A percentile compares a stretch with the other conserved stretches of the same genome.
Evolutionary conservation across 1,140 invertebrate species (phyloP).

Genomic region (Conus ventricosus): DNA sequence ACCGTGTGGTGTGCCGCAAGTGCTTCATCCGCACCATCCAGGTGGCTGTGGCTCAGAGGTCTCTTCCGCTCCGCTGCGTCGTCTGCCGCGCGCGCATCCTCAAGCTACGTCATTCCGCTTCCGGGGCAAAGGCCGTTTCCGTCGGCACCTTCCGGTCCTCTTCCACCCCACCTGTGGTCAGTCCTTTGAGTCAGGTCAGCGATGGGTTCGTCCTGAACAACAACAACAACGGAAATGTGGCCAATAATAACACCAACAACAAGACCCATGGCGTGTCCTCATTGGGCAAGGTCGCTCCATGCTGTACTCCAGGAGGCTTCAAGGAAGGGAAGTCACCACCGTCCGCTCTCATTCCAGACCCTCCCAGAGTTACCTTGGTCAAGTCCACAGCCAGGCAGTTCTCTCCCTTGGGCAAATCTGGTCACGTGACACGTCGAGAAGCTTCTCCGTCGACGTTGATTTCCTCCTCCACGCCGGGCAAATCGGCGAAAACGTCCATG

Average conservation of each 20-base stretch:
- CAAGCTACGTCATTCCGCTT: constrained; percentile 77
- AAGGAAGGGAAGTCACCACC: not conserved
- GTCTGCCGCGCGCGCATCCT: constrained; percentile 94
- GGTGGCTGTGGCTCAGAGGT: constrained; percentile 93
- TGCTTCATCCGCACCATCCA: constrained; percentile 99
- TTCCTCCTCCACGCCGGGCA: not conserved
- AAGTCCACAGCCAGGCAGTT: not conserved
- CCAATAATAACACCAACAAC: constrained; percentile 14
- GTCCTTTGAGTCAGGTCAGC: not conserved
- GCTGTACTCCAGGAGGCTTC: not conserved
- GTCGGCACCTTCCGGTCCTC: constrained; percentile 15
- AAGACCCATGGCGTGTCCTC: not conserved
- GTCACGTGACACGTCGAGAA: not conserved
- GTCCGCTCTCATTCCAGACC: not conserved
- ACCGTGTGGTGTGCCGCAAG: constrained; percentile 94
- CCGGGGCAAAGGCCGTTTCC: constrained; percentile 3
- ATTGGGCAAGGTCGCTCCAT: not conserved
- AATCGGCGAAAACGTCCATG: not conserved
- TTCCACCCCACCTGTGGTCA: not conserved
- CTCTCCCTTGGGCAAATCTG: not conserved
- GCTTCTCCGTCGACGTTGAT: not conserved
- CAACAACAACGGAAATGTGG: not conserved
- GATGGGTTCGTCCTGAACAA: not conserved
- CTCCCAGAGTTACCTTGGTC: not conserved
- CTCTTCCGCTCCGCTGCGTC: constrained; percentile 93